phyloP scores from a whole-genome alignment of 2,797 vertebrate species.

The Crenichthys baileyi region DNA sequence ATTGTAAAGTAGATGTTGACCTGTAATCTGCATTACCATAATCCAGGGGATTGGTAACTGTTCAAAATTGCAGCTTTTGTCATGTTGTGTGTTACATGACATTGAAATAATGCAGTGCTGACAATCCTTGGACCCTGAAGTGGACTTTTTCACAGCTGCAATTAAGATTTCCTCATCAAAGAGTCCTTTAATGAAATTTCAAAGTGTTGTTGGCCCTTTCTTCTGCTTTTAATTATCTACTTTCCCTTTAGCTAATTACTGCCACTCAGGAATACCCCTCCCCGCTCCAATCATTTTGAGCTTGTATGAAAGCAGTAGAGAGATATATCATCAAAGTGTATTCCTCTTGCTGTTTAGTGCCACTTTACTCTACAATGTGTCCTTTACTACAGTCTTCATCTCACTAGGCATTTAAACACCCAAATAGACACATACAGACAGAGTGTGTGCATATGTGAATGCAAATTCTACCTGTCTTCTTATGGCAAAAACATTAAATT shows the following conservation, averaged over 20 bases:
- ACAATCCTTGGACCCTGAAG: slow-evolving; percentile 6
- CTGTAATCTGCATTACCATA: slow-evolving; percentile 42
- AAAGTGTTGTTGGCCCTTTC: slow-evolving; percentile 29
- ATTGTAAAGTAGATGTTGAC: slow-evolving; percentile 35
- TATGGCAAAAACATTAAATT: slow-evolving; percentile 38
- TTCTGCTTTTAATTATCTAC: slow-evolving; percentile 61
- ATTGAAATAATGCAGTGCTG: slow-evolving; percentile 10
- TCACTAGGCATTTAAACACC: slow-evolving; percentile 22
- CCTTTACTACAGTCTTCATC: slow-evolving; percentile 46
- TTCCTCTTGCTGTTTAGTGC: slow-evolving; percentile 54
- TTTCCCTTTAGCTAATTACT: slow-evolving; percentile 50
- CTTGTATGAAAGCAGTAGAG: slow-evolving; percentile 51
- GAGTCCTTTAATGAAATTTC: slow-evolving; percentile 48
- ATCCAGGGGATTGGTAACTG: slow-evolving; percentile 38
- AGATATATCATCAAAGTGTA: slow-evolving; percentile 63
- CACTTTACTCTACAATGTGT: slow-evolving; percentile 46
- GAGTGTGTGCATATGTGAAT: background rate
- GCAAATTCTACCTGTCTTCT: slow-evolving; percentile 13
- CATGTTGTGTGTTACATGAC: slow-evolving; percentile 10
- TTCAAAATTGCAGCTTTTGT: slow-evolving; percentile 48
- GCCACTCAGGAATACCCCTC: slow-evolving; percentile 29
- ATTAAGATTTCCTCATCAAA: slow-evolving; percentile 36
- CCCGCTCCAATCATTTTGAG: slow-evolving; percentile 22
- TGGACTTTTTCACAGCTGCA: slow-evolving; percentile 4
- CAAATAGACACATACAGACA: background rate